These are phyloP conservation scores for Machaerirhynchus nigripectus DNA, from an alignment of 2,113 vertebrate genomes.

Conservation along the genomic window DNA sequence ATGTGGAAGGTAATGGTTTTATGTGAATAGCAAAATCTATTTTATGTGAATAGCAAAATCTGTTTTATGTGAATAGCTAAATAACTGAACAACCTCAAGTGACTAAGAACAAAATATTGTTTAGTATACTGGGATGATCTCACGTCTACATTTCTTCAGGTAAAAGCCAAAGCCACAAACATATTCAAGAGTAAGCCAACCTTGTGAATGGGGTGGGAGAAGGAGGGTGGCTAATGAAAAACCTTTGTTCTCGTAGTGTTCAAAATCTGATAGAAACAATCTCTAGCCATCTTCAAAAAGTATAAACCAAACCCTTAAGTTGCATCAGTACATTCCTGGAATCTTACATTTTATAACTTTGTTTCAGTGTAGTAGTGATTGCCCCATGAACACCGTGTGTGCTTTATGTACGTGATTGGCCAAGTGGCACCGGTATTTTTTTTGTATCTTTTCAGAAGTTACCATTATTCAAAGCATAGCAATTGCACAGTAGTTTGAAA, in stretches of 20 bases:
- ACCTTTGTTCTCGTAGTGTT: neutral
- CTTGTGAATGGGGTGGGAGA: neutral
- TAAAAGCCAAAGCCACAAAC: neutral
- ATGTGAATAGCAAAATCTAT: neutral
- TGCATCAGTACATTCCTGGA: neutral
- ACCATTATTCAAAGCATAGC: neutral
- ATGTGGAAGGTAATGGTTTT: neutral
- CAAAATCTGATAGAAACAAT: neutral
- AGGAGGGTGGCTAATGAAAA: neutral
- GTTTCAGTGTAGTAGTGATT: neutral
- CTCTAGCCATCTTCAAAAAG: neutral
- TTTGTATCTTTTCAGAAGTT: neutral
- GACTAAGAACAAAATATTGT: neutral
- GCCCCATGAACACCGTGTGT: neutral
- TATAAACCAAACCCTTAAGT: neutral
- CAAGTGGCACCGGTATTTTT: neutral
- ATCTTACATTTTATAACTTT: neutral
- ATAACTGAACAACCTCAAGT: neutral
- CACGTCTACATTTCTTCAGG: neutral
- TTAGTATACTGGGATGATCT: neutral
- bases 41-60: neutral
- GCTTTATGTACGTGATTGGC: neutral
- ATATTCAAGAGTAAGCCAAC: neutral
- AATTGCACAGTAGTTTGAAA: neutral
- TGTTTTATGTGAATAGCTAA: no score